A percentile compares a stretch with the other conserved stretches of the same genome.
Conservation (phyloP, 1,140 invertebrate genomes). For the Globodera ellingtonae region DNA sequence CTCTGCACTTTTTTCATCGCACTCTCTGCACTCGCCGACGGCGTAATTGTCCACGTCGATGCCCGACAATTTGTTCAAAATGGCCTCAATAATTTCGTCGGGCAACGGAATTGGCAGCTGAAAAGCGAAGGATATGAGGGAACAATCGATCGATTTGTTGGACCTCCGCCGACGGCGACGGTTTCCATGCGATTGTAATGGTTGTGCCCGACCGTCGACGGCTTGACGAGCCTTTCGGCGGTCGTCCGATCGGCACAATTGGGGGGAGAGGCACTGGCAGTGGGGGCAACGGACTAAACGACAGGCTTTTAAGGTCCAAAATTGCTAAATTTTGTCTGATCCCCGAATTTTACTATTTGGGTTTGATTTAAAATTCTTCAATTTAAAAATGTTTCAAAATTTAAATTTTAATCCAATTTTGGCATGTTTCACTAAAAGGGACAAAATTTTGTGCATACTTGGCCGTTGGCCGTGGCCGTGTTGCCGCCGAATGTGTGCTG, state of each 20-base stretch:
- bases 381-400: no score
- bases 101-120: conserved; percentile 6
- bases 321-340: no score
- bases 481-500: background rate
- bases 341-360: no score
- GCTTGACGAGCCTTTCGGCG: background rate
- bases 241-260: background rate
- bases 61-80: conserved; percentile 13
- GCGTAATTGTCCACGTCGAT: background rate
- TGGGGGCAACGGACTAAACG: background rate
- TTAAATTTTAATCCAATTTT: no score
- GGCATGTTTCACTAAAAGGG: background rate
- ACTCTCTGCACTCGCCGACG: background rate
- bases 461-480: background rate
- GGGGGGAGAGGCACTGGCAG: conserved; percentile 2
- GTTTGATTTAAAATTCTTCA: no score
- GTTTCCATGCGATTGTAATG: background rate
- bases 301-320: no score
- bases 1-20: background rate
- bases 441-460: background rate
- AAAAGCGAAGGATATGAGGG: background rate
- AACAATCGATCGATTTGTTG: background rate
- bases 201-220: background rate
- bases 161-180: background rate
- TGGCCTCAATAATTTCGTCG: conserved; percentile 8